Conservation (phyloP, 2,888 invertebrate species). For the Nysson spinosus region DNA sequence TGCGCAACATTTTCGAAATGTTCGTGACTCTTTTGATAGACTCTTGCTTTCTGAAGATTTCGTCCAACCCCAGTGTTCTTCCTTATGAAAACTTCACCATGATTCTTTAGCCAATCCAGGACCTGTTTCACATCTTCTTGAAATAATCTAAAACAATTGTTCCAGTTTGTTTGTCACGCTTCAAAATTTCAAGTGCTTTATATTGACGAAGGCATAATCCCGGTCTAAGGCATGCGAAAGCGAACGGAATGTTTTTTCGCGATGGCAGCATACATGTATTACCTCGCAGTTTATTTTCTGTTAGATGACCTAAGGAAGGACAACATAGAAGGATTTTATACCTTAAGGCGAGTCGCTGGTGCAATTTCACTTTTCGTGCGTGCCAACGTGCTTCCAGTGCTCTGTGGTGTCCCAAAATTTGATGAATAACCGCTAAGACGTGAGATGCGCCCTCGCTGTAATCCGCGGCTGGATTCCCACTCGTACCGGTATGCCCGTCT, state of each 20-base stretch:
- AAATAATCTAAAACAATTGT: slow-evolving; percentile 85
- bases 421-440: slow-evolving; percentile 96
- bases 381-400: slow-evolving; percentile 97
- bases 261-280: too few relatives aligned
- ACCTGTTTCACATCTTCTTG: slow-evolving; percentile 99
- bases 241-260: too few relatives aligned
- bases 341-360: slow-evolving; percentile 93
- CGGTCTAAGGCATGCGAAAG: too few relatives aligned
- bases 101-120: slow-evolving; percentile 97
- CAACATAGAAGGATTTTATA: slow-evolving; percentile 36
- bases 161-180: too few relatives aligned
- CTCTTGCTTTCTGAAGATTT: slow-evolving; percentile 95
- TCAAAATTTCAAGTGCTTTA: too few relatives aligned
- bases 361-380: slow-evolving; percentile 94
- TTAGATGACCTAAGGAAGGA: neutral
- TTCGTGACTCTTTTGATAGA: slow-evolving; percentile 98
- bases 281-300: too few relatives aligned
- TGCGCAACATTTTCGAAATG: slow-evolving; percentile 99
- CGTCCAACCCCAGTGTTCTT: slow-evolving; percentile 98
- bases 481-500: slow-evolving; percentile 82
- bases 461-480: slow-evolving; percentile 93
- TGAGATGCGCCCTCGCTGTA: slow-evolving; percentile 98
- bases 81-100: slow-evolving; percentile 97
- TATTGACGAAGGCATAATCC: too few relatives aligned
- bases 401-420: slow-evolving; percentile 96